Evolutionary conservation across 1,140 invertebrate genomes (phyloP).

Genomic region (Drosophila miranda): DNA sequence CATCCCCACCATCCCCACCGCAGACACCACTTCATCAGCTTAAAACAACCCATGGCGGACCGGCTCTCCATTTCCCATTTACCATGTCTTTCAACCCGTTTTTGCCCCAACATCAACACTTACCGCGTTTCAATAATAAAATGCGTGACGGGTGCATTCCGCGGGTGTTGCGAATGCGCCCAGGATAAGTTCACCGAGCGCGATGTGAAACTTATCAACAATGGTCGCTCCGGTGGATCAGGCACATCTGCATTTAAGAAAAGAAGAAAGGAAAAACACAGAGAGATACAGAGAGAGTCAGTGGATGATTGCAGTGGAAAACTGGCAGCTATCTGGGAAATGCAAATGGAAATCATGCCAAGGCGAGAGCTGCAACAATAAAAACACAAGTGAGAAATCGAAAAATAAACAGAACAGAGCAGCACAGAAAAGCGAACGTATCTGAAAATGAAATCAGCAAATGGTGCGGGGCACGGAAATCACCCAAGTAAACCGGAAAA

Average conservation of each 20-base stretch:
- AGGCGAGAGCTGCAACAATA: slow-evolving; percentile 34
- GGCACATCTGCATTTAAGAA: slow-evolving; percentile 85
- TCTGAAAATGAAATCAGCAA: slow-evolving; percentile 57
- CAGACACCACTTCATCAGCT: slow-evolving; percentile 34
- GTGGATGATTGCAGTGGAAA: slow-evolving; percentile 32
- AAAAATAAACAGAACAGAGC: slow-evolving; percentile 6
- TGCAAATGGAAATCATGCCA: slow-evolving; percentile 69
- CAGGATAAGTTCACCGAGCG: slow-evolving; percentile 89
- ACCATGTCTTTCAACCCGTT: neutral
- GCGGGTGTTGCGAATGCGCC: slow-evolving; percentile 88
- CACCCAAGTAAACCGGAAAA: slow-evolving; percentile 65
- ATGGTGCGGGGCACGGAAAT: slow-evolving; percentile 15
- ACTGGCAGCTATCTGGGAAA: slow-evolving; percentile 62
- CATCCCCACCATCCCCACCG: slow-evolving; percentile 1
- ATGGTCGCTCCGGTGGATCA: slow-evolving; percentile 88
- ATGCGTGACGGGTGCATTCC: slow-evolving; percentile 88
- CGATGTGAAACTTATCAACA: slow-evolving; percentile 89
- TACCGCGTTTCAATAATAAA: slow-evolving; percentile 90
- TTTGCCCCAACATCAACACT: slow-evolving; percentile 77
- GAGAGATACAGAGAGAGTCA: neutral
- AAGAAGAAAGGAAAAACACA: slow-evolving; percentile 32
- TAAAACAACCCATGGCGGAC: slow-evolving; percentile 19
- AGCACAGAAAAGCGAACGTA: slow-evolving; percentile 37
- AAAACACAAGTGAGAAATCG: slow-evolving; percentile 34
- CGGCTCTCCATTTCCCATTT: too few relatives aligned